These are phyloP conservation scores for Tympanuchus pallidicinctus DNA, from an alignment of 2,113 vertebrate genomes.

Conservation along the genomic window DNA sequence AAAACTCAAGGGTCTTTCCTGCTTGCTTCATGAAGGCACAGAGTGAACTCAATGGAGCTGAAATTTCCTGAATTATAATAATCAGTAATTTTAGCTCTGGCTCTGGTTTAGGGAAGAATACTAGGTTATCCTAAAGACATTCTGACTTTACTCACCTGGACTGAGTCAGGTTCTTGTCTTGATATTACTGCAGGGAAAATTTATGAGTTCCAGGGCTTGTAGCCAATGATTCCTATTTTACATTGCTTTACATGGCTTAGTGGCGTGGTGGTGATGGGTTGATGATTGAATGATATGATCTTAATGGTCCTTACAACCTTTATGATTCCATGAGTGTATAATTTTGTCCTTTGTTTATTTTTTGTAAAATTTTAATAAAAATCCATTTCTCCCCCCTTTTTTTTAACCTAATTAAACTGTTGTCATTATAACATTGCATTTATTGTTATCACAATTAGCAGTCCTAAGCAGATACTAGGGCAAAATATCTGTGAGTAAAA, in stretches of 20 bases:
- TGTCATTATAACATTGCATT: not conserved
- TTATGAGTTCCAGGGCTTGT: not conserved
- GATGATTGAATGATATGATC: no score
- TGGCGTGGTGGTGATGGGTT: no score
- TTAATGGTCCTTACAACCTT: no score
- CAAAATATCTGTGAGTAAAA: not conserved
- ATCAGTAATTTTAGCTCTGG: not conserved
- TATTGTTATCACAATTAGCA: not conserved
- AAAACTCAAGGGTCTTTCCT: not conserved
- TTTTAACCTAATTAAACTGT: not conserved
- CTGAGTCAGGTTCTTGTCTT: not conserved
- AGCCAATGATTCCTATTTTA: not conserved
- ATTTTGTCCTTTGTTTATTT: not conserved
- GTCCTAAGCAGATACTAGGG: not conserved
- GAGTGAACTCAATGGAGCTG: not conserved
- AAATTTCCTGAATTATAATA: slow-evolving; percentile 10
- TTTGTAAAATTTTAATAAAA: not conserved
- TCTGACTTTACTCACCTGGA: not conserved
- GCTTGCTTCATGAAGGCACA: not conserved
- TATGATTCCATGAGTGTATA: no score
- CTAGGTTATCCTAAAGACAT: not conserved
- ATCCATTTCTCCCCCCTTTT: not conserved
- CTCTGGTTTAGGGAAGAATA: not conserved
- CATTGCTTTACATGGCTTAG: no score
- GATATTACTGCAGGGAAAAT: not conserved